These are phyloP conservation scores for Panulirus ornatus DNA, from an alignment of 1,140 invertebrate genomes.

Conservation along the genomic window DNA sequence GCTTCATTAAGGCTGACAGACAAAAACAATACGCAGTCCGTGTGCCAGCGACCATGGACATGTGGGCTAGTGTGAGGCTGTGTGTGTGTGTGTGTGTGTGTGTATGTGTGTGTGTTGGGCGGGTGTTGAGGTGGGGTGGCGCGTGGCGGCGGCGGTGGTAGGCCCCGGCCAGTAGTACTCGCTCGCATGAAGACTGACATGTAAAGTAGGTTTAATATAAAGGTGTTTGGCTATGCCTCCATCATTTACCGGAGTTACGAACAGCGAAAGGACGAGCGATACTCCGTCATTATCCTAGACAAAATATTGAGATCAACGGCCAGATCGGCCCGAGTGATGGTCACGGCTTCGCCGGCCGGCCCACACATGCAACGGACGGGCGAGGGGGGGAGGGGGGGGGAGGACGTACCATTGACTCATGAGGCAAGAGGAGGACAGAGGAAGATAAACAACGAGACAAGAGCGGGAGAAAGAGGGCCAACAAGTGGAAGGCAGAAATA, in stretches of 20 bases:
- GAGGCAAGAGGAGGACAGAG: constrained; percentile 14
- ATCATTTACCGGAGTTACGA: constrained; percentile 30
- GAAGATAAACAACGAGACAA: not conserved
- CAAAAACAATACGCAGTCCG: not conserved
- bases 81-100: too few species aligned
- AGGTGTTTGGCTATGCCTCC: constrained; percentile 12
- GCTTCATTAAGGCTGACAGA: not conserved
- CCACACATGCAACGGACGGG: not conserved
- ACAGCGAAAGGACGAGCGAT: constrained; percentile 3
- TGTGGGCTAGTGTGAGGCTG: not conserved
- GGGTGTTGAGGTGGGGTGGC: not conserved
- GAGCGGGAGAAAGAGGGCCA: too few species aligned
- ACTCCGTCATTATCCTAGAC: constrained; percentile 1
- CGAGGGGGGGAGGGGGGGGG: not conserved
- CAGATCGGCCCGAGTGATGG: constrained; percentile 4
- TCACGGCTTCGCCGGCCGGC: not conserved
- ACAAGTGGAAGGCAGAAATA: not conserved
- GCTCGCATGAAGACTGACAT: constrained; percentile 10
- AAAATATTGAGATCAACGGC: not conserved
- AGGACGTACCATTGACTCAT: constrained; percentile 28
- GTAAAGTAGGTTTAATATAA: not conserved
- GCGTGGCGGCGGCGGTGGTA: not conserved
- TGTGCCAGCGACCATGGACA: not conserved
- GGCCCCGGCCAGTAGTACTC: constrained; percentile 12
- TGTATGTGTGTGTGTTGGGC: too few species aligned